Percentiles rank a stretch among this genome's conserved stretches.
phyloP scores from a whole-genome alignment of 2,113 vertebrate genomes.

The Stigmatopora nigra region DNA sequence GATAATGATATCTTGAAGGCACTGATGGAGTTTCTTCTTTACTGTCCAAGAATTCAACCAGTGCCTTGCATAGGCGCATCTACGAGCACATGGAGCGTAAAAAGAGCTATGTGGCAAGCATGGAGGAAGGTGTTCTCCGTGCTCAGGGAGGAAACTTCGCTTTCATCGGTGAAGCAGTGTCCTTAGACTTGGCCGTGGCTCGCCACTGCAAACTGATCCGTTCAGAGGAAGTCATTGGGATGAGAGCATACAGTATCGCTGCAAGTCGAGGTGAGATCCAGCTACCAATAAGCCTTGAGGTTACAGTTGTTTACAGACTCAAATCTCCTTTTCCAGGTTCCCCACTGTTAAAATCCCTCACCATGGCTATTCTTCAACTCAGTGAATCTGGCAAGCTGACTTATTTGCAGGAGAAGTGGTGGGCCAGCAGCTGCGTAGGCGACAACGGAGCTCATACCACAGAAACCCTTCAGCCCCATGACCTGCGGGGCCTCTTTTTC shows the following conservation, averaged over 20 bases:
- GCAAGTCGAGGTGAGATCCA: constrained; percentile 65
- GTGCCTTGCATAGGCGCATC: constrained; percentile 70
- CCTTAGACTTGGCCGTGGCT: constrained; percentile 73
- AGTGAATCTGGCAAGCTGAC: constrained; percentile 73
- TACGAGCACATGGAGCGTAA: constrained; percentile 80
- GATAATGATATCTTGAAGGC: background rate
- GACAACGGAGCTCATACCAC: constrained; percentile 13
- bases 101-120: constrained; percentile 65
- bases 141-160: constrained; percentile 77
- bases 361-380: constrained; percentile 72
- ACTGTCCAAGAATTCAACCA: constrained; percentile 72
- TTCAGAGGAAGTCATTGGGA: constrained; percentile 67
- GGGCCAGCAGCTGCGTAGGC: constrained; percentile 73
- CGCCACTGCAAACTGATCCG: constrained; percentile 74
- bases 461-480: constrained; percentile 58
- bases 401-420: constrained; percentile 78
- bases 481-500: constrained; percentile 75
- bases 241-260: constrained; percentile 77
- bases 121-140: constrained; percentile 71
- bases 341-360: constrained; percentile 70
- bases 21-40: background rate
- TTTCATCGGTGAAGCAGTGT: constrained; percentile 81
- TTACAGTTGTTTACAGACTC: background rate
- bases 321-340: constrained; percentile 63
- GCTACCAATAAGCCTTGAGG: background rate